Base-by-base conservation (phyloP, 30 jellyfish, hydroid and myxozoan genomes). In the Sanderia malayensis region DNA sequence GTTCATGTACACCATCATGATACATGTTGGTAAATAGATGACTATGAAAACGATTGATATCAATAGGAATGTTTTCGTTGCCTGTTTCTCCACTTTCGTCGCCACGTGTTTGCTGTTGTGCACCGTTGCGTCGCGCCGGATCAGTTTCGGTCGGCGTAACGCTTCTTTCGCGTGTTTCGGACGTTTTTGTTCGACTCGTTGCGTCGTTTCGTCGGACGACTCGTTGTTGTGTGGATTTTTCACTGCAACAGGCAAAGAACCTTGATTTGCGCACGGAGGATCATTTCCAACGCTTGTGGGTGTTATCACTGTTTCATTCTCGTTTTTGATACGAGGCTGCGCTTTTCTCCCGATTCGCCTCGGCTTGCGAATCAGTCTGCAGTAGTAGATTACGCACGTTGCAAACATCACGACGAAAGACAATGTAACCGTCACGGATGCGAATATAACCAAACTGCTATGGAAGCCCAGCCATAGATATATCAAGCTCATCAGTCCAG, bases 1-100 rank as follows among this genome's bases (percentile, higher is more conserved):
- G 63, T 71, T 82, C 94, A 82, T 82, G 64, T 82, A 82, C 1
- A 59, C 52, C 71, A 82, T 82, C 86, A 82, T 82, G 0, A 70
- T 30, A 55, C 81, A 82, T 44, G 86, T 70, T 11, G 94, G 94
- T 41, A 82, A 26, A 58, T 82, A 82, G 68, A 82, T 82, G 44
- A 49, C 45, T 23, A 80, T 80, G 64, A 31, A 82, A 15, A 71
- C 94, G 26, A 82, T 19, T 44, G 71, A 60, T 23, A 82, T 71
- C 24, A 71, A 37, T 21, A 82, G 70, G 47, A 82, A 82, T 2
- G 94, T 67, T 44, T 52, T 70, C 45, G 94, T 82, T 22, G 71
- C 86, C 1, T 82, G 76, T 30, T 49, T 59, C 71, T 82, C 94
- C 20, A 41, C 74, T 41, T 57, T 66, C 11, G 85, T 73, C 20